Percentiles rank a stretch among this genome's conserved stretches.
These are phyloP conservation scores for Galerucella calmariensis DNA, from an alignment of 2,888 invertebrate species.

Conservation along the genomic window DNA sequence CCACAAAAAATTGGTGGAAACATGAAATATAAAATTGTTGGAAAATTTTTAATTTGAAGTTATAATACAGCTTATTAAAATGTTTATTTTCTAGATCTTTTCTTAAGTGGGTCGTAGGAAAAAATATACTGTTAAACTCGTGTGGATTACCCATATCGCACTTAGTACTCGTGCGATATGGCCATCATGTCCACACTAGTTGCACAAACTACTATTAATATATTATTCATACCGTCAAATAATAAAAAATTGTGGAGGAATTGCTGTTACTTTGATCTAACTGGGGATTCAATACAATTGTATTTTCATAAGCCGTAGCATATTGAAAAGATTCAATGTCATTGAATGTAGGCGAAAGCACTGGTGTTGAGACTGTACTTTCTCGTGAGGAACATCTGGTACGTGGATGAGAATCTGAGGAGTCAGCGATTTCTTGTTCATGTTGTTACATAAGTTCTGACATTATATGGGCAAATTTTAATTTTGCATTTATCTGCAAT, in stretches of 20 bases:
- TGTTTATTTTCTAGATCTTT: too few species aligned
- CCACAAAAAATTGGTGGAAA: too few species aligned
- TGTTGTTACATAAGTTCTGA: slow-evolving; percentile 20
- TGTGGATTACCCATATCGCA: too few species aligned
- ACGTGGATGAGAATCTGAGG: slow-evolving; percentile 3
- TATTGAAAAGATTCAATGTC: slow-evolving; percentile 9
- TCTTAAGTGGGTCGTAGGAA: too few species aligned
- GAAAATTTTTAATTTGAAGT: too few species aligned
- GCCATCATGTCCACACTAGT: too few species aligned
- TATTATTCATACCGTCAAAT: not conserved
- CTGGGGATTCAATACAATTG: slow-evolving; percentile 2
- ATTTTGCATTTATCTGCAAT: slow-evolving; percentile 21
- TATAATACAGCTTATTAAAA: too few species aligned
- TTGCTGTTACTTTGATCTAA: slow-evolving; percentile 13
- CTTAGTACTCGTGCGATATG: too few species aligned
- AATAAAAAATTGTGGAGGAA: slow-evolving; percentile 1
- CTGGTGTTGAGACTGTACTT: slow-evolving; percentile 6
- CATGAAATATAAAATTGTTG: too few species aligned
- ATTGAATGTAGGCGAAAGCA: not conserved
- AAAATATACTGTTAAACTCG: too few species aligned
- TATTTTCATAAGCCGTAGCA: not conserved
- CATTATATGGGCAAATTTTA: slow-evolving; percentile 15
- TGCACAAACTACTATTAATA: too few species aligned
- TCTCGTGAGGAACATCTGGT: slow-evolving; percentile 13
- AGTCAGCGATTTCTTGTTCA: not conserved